Percentiles rank a stretch among this genome's conserved stretches.
Evolutionary conservation across 1,140 invertebrate genomes (phyloP).

Genomic region (Heliconius hermathena): DNA sequence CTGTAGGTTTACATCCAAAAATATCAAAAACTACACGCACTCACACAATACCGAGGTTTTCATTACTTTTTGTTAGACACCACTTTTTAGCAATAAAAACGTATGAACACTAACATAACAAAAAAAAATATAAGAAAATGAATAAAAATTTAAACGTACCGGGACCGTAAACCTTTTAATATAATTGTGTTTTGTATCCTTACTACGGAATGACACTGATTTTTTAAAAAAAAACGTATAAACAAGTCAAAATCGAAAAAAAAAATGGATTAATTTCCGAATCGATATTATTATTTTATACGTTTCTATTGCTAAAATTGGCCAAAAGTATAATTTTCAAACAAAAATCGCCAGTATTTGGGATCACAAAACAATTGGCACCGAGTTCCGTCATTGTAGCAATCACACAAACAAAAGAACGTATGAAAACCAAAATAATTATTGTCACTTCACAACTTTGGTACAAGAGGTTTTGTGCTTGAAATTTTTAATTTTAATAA

Average conservation of each 20-base stretch:
- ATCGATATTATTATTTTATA: neutral
- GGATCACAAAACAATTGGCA: slow-evolving; percentile 43
- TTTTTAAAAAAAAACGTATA: too few species aligned
- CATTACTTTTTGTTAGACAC: slow-evolving; percentile 14
- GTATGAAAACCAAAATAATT: slow-evolving; percentile 47
- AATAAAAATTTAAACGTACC: too few species aligned
- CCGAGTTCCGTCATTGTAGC: slow-evolving; percentile 45
- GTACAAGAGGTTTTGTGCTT: slow-evolving; percentile 43
- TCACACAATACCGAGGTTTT: slow-evolving; percentile 49
- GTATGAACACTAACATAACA: neutral
- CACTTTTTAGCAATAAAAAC: slow-evolving; percentile 7
- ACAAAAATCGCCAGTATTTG: slow-evolving; percentile 16
- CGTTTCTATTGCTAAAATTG: slow-evolving; percentile 2
- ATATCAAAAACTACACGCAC: slow-evolving; percentile 70
- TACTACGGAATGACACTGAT: too few species aligned
- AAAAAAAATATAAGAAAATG: too few species aligned
- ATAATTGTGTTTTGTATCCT: too few species aligned
- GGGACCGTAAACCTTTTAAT: too few species aligned
- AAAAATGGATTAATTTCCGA: neutral
- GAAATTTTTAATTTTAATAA: slow-evolving; percentile 37
- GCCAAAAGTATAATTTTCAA: neutral
- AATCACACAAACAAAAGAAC: slow-evolving; percentile 26
- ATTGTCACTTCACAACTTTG: slow-evolving; percentile 75
- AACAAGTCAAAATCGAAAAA: neutral
- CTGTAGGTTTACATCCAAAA: slow-evolving; percentile 69